phyloP scores from a whole-genome alignment of 1,140 invertebrate species.

The Colletes gigas region DNA sequence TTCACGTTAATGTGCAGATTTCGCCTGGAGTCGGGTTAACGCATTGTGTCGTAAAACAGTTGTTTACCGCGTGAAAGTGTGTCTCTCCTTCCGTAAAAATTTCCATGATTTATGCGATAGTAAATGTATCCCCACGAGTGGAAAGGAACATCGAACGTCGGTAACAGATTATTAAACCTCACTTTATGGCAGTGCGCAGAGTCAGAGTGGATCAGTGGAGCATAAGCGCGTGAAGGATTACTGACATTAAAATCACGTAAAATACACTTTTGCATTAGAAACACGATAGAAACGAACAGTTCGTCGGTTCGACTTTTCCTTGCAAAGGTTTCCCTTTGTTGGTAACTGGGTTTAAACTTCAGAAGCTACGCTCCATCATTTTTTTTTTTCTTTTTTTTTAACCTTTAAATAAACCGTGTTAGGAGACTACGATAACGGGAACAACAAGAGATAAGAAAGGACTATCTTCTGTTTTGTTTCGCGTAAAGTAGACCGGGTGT shows the following conservation, averaged over 20 bases:
- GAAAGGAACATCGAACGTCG: slow-evolving; percentile 18
- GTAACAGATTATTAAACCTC: slow-evolving; percentile 24
- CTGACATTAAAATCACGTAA: not conserved
- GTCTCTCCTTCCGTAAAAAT: not conserved
- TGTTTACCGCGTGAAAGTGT: slow-evolving; percentile 31
- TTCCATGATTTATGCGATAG: not conserved
- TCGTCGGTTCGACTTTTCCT: not conserved
- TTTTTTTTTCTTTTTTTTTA: too few species aligned
- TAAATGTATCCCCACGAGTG: not conserved
- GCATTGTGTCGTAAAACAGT: not conserved
- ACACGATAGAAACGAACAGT: not conserved
- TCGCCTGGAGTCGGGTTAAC: not conserved
- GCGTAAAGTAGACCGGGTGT: not conserved
- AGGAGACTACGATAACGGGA: not conserved
- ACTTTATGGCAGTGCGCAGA: slow-evolving; percentile 19
- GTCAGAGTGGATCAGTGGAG: slow-evolving; percentile 45
- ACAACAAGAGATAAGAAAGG: not conserved
- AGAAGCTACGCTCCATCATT: too few species aligned
- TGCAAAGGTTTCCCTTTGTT: not conserved
- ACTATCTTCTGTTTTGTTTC: not conserved
- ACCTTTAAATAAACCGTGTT: not conserved
- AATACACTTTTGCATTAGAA: not conserved
- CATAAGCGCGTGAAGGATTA: slow-evolving; percentile 13
- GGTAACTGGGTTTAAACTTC: too few species aligned
- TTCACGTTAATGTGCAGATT: not conserved